Percentiles rank a stretch among this genome's conserved stretches.
Conservation (phyloP, 2,888 invertebrate species). For the Phlogophora meticulosa region DNA sequence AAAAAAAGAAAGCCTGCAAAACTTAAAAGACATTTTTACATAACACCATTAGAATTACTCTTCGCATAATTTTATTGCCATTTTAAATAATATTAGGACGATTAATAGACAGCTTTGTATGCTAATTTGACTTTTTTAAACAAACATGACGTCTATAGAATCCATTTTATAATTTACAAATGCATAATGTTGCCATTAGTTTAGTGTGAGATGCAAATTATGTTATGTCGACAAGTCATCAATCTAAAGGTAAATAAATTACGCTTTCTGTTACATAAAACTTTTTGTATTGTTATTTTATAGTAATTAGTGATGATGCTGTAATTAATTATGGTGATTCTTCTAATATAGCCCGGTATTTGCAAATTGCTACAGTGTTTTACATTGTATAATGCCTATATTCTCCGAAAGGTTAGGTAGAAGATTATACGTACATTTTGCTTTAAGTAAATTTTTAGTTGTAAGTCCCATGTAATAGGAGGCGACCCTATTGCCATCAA, state of each 20-base stretch:
- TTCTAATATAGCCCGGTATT: background rate
- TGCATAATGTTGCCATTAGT: conserved; percentile 25
- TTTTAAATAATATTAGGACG: conserved; percentile 15
- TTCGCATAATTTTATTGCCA: conserved; percentile 32
- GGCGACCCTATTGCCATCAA: too few relatives aligned
- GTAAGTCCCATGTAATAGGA: too few relatives aligned
- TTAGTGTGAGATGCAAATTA: conserved; percentile 18
- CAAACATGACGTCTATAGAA: conserved; percentile 33
- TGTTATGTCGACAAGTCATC: conserved; percentile 9
- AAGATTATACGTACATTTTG: too few relatives aligned
- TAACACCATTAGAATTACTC: conserved; percentile 18
- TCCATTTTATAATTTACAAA: conserved; percentile 35
- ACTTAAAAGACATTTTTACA: conserved; percentile 4
- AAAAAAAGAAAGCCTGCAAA: conserved; percentile 24
- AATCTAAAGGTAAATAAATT: background rate
- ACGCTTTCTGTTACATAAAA: conserved; percentile 6
- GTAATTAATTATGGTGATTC: background rate
- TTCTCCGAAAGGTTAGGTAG: too few relatives aligned
- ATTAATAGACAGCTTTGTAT: conserved; percentile 32
- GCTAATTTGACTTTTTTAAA: conserved; percentile 32
- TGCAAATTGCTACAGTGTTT: too few relatives aligned
- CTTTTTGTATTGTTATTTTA: background rate
- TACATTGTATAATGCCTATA: too few relatives aligned
- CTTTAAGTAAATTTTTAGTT: too few relatives aligned
- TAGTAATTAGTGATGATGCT: background rate